Conservation (phyloP, 2,113 vertebrate species). For the Vombatus ursinus region DNA sequence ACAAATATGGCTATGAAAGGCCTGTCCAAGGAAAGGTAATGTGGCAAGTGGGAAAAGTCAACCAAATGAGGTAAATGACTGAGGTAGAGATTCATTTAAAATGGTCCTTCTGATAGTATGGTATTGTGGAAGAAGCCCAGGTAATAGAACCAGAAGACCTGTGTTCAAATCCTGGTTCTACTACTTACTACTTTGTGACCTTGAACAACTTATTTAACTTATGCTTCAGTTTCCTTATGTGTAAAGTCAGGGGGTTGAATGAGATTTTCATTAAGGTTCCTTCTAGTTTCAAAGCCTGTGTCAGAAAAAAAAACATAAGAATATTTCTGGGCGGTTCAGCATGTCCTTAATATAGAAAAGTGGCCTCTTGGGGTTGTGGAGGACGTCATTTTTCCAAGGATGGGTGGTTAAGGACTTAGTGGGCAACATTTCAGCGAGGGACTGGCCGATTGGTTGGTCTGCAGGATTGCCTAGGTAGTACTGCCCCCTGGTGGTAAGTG, state of each 20-base stretch:
- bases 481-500: conserved; percentile 79
- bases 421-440: not conserved
- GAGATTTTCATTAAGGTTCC: not conserved
- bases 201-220: not conserved
- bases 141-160: not conserved
- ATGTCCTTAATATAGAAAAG: rapidly evolving
- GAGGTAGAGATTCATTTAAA: not conserved
- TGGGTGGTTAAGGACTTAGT: not conserved
- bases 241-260: not conserved
- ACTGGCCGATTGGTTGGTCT: not conserved
- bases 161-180: not conserved
- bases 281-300: not conserved
- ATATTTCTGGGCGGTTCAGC: not conserved
- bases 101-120: not conserved
- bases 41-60: not conserved
- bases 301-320: not conserved
- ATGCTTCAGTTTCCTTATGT: not conserved
- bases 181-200: not conserved
- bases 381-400: not conserved
- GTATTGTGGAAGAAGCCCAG: not conserved
- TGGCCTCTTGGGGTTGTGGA: not conserved
- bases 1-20: not conserved
- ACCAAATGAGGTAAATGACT: not conserved
- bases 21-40: not conserved
- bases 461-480: conserved; percentile 25